Evolutionary conservation across 2,113 vertebrate genomes (phyloP).

Genomic region (Hassar affinis): DNA sequence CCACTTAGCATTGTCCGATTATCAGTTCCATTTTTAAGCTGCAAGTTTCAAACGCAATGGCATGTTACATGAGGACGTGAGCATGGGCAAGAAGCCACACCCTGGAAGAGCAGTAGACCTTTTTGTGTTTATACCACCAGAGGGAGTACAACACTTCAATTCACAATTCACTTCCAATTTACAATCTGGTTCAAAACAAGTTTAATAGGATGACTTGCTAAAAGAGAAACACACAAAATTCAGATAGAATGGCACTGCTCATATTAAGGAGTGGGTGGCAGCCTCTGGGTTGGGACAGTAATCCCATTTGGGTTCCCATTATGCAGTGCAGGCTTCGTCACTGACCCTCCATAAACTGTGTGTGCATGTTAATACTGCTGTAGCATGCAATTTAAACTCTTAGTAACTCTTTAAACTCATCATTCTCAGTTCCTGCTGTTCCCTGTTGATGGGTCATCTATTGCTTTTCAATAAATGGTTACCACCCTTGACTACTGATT

Average conservation of each 20-base stretch:
- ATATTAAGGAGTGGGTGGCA: neutral
- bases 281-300: too few species aligned
- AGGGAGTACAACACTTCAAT: neutral
- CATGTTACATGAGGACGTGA: neutral
- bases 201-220: neutral
- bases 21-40: neutral
- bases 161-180: neutral
- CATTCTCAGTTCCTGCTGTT: too few species aligned
- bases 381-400: too few species aligned
- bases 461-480: too few species aligned
- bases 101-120: neutral
- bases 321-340: too few species aligned
- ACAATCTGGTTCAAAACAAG: neutral
- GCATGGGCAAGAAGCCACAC: neutral
- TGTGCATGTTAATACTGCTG: too few species aligned
- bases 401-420: too few species aligned
- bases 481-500: too few species aligned
- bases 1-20: neutral
- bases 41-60: neutral
- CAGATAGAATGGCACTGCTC: neutral
- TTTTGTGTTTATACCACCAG: neutral
- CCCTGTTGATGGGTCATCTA: too few species aligned
- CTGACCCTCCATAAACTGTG: too few species aligned
- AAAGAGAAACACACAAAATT: too few species aligned
- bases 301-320: too few species aligned